Conservation (phyloP, 2,888 invertebrate species). For the Eumacrocentrus americanus region DNA sequence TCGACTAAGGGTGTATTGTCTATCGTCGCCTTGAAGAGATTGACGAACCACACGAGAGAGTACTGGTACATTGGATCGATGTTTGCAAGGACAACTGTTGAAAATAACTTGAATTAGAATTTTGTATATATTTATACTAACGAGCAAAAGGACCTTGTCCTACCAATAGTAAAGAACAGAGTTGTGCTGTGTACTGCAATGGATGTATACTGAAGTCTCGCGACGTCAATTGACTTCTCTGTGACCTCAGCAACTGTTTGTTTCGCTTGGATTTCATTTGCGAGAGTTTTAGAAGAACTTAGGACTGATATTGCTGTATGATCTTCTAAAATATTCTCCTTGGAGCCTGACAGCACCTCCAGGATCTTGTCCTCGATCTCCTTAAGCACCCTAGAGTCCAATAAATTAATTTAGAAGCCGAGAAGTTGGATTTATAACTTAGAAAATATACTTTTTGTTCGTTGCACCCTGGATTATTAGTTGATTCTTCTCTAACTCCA, state of each 20-base stretch:
- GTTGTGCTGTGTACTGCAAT: slow-evolving; percentile 90
- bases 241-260: slow-evolving; percentile 89
- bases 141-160: neutral
- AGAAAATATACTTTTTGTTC: slow-evolving; percentile 67
- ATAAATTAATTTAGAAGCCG: too few relatives aligned
- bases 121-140: slow-evolving; percentile 50
- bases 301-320: slow-evolving; percentile 86
- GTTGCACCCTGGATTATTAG: slow-evolving; percentile 89
- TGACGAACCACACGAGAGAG: slow-evolving; percentile 92
- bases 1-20: slow-evolving; percentile 86
- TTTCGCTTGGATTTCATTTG: slow-evolving; percentile 91
- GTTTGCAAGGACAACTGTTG: slow-evolving; percentile 80
- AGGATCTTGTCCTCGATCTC: slow-evolving; percentile 93
- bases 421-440: too few relatives aligned
- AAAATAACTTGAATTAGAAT: slow-evolving; percentile 2
- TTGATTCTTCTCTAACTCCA: slow-evolving; percentile 89
- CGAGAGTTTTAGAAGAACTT: slow-evolving; percentile 86
- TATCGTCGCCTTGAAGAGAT: slow-evolving; percentile 83
- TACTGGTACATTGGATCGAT: slow-evolving; percentile 99
- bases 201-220: slow-evolving; percentile 83
- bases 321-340: slow-evolving; percentile 87
- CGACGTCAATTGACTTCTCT: slow-evolving; percentile 86
- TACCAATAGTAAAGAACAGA: slow-evolving; percentile 90
- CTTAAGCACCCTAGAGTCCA: slow-evolving; percentile 73
- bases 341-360: slow-evolving; percentile 74